These are phyloP conservation scores for Semotilus atromaculatus DNA, from an alignment of 2,797 vertebrate genomes.

Conservation along the genomic window DNA sequence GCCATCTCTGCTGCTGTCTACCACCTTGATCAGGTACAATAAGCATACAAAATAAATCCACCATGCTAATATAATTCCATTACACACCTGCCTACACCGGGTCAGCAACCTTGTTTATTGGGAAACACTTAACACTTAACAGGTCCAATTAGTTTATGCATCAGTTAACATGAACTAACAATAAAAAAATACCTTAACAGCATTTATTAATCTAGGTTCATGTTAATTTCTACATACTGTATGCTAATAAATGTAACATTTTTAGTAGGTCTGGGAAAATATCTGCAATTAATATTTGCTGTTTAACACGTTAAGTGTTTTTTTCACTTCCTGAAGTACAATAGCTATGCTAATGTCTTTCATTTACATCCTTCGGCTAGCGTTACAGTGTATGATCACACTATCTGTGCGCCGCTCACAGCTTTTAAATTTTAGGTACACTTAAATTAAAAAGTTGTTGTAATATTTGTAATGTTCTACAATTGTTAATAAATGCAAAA, in stretches of 20 bases:
- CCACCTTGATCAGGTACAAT: conserved; percentile 91
- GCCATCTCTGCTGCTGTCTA: conserved; percentile 95
- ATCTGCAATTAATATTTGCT: not conserved
- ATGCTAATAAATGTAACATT: not conserved
- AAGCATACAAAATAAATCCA: not conserved
- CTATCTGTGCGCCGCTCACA: not conserved
- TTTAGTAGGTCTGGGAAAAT: not conserved
- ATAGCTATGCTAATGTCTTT: not conserved
- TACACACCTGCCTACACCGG: not conserved
- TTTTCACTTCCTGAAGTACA: not conserved
- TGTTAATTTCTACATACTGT: not conserved
- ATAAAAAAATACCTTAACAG: not conserved
- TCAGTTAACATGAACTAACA: not conserved
- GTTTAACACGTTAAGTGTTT: not conserved
- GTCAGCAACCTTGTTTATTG: not conserved
- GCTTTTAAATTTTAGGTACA: not conserved
- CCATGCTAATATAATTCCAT: not conserved
- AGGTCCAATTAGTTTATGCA: not conserved
- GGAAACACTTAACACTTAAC: not conserved
- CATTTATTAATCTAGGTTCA: not conserved
- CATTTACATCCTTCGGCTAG: not conserved
- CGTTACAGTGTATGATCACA: not conserved
- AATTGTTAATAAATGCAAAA: not conserved
- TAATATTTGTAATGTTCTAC: not conserved
- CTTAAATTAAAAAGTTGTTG: not conserved